phyloP scores from a whole-genome alignment of 1,140 invertebrate genomes.

The Achatina immaculata region DNA sequence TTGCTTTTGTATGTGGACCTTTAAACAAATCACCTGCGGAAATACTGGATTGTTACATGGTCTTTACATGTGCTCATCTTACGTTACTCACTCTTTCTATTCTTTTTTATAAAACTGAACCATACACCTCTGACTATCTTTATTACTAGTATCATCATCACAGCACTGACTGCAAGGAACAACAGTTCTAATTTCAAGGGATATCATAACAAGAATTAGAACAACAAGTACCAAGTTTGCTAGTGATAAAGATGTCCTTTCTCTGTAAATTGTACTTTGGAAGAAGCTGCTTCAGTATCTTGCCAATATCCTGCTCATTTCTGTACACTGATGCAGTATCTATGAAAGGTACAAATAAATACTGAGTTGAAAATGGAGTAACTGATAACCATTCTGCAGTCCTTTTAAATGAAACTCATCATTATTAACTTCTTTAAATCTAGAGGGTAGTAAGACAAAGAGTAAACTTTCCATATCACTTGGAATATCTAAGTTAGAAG shows the following conservation, averaged over 20 bases:
- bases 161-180: too few relatives aligned
- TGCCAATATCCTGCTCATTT: constrained; percentile 81
- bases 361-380: not conserved
- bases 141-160: too few relatives aligned
- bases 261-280: constrained; percentile 73
- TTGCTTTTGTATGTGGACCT: too few relatives aligned
- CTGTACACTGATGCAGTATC: constrained; percentile 83
- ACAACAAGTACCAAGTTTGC: constrained; percentile 77
- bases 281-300: constrained; percentile 74
- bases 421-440: not conserved
- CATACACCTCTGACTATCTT: too few relatives aligned
- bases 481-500: too few relatives aligned
- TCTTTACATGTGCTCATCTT: too few relatives aligned
- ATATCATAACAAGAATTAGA: not conserved
- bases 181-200: too few relatives aligned
- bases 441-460: not conserved
- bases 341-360: constrained; percentile 63
- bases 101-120: too few relatives aligned
- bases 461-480: too few relatives aligned
- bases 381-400: not conserved
- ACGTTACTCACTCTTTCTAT: too few relatives aligned
- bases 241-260: constrained; percentile 83
- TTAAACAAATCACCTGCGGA: too few relatives aligned
- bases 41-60: too few relatives aligned
- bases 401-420: not conserved